A percentile compares a stretch with the other conserved stretches of the same genome.
phyloP scores from a whole-genome alignment of 2,888 invertebrate genomes.

The Apotomis betuletana region DNA sequence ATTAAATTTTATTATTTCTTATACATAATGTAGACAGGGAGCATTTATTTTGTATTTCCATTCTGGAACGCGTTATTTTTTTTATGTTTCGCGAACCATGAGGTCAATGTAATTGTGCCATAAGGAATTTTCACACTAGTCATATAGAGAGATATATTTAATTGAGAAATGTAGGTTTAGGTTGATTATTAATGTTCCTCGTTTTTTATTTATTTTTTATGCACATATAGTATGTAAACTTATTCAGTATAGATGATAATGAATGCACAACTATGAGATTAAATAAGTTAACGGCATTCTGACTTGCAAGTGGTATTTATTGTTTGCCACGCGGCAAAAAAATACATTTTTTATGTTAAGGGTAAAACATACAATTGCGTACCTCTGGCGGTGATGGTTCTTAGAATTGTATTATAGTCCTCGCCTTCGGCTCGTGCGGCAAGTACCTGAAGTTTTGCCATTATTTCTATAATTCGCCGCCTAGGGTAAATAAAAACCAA shows the following conservation, averaged over 20 bases:
- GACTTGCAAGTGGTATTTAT: neutral
- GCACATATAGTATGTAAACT: constrained; percentile 17
- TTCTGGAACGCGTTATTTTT: neutral
- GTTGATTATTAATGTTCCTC: constrained; percentile 26
- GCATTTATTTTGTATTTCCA: constrained; percentile 33
- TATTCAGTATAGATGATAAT: constrained; percentile 17
- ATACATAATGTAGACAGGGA: constrained; percentile 24
- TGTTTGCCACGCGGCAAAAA: neutral
- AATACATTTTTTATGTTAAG: neutral
- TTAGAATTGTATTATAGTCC: neutral
- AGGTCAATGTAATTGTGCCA: constrained; percentile 38
- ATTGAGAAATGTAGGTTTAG: constrained; percentile 32
- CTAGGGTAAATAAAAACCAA: neutral
- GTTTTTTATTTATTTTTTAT: constrained; percentile 16
- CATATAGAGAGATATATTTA: constrained; percentile 31
- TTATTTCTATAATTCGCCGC: too few relatives aligned
- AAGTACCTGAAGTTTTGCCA: neutral
- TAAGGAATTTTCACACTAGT: constrained; percentile 41
- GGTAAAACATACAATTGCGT: neutral
- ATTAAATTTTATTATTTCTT: constrained; percentile 28
- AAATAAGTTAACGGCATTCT: constrained; percentile 7
- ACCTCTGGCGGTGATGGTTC: neutral
- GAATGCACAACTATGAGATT: constrained; percentile 36
- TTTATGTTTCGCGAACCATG: constrained; percentile 1
- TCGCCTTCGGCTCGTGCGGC: neutral